Evolutionary conservation across 2,888 invertebrate genomes (phyloP).

Genomic region (Tyria jacobaeae): DNA sequence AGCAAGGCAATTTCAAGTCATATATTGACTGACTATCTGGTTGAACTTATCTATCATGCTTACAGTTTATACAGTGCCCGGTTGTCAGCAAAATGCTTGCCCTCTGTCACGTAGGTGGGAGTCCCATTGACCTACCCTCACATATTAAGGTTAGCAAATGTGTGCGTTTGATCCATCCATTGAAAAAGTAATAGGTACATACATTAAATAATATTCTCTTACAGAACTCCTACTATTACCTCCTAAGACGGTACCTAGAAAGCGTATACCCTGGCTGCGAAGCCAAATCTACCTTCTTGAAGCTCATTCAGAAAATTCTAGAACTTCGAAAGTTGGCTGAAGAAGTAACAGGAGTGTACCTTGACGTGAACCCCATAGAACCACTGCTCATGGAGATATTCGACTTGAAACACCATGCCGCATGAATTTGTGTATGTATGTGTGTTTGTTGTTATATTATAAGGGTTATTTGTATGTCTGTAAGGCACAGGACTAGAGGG

Average conservation of each 20-base stretch:
- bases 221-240: slow-evolving; percentile 96
- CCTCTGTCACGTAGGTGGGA: no score
- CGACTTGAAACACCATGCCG: slow-evolving; percentile 91
- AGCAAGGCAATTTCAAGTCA: no score
- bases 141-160: no score
- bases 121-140: no score
- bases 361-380: slow-evolving; percentile 98
- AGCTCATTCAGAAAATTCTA: slow-evolving; percentile 95
- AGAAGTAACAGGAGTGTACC: slow-evolving; percentile 95
- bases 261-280: slow-evolving; percentile 94
- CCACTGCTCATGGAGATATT: slow-evolving; percentile 98
- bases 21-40: no score
- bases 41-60: no score
- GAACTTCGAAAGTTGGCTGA: slow-evolving; percentile 96
- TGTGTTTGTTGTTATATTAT: slow-evolving; percentile 1
- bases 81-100: no score
- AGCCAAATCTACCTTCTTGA: slow-evolving; percentile 94
- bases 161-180: no score
- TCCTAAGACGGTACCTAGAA: slow-evolving; percentile 93
- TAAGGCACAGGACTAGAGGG: neutral
- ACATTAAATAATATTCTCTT: slow-evolving; percentile 55
- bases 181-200: no score
- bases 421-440: slow-evolving; percentile 37
- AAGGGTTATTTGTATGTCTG: slow-evolving; percentile 6
- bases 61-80: no score